These are phyloP conservation scores for Volucella inanis DNA, from an alignment of 2,888 invertebrate species.

Conservation along the genomic window DNA sequence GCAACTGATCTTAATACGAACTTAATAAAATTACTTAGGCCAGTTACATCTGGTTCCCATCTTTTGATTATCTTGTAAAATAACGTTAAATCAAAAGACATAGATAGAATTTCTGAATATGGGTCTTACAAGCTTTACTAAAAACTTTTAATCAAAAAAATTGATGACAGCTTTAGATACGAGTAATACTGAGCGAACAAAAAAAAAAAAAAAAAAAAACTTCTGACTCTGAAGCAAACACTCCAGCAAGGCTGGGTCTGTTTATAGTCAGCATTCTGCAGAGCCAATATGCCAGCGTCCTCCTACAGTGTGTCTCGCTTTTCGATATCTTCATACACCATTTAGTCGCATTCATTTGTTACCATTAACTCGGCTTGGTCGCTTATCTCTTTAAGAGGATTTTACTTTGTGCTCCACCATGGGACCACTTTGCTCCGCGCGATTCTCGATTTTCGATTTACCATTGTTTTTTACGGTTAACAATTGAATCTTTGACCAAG, in stretches of 20 bases:
- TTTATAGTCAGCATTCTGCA: slow-evolving; percentile 41
- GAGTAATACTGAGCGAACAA: slow-evolving; percentile 55
- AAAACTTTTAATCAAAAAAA: slow-evolving; percentile 38
- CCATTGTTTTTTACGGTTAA: slow-evolving; percentile 61
- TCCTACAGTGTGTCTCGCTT: slow-evolving; percentile 82
- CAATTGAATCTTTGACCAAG: slow-evolving; percentile 67
- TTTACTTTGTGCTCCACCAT: slow-evolving; percentile 68
- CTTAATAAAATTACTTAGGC: too few relatives aligned
- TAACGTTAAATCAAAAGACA: neutral
- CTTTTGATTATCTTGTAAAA: neutral
- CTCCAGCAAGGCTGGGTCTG: slow-evolving; percentile 27
- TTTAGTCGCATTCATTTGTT: slow-evolving; percentile 83
- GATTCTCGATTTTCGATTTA: slow-evolving; percentile 4
- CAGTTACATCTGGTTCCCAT: too few relatives aligned
- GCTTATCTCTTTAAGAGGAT: slow-evolving; percentile 74
- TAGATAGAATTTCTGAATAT: too few relatives aligned
- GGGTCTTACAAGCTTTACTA: neutral
- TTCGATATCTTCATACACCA: slow-evolving; percentile 83
- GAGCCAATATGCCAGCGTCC: slow-evolving; percentile 81
- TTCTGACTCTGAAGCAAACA: neutral
- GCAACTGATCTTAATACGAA: too few relatives aligned
- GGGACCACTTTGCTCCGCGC: slow-evolving; percentile 9
- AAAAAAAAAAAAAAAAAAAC: slow-evolving; percentile 10
- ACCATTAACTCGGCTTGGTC: slow-evolving; percentile 81
- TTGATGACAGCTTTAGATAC: slow-evolving; percentile 65